Conservation (phyloP, 2,113 vertebrate genomes). For the Rafetus swinhoei region DNA sequence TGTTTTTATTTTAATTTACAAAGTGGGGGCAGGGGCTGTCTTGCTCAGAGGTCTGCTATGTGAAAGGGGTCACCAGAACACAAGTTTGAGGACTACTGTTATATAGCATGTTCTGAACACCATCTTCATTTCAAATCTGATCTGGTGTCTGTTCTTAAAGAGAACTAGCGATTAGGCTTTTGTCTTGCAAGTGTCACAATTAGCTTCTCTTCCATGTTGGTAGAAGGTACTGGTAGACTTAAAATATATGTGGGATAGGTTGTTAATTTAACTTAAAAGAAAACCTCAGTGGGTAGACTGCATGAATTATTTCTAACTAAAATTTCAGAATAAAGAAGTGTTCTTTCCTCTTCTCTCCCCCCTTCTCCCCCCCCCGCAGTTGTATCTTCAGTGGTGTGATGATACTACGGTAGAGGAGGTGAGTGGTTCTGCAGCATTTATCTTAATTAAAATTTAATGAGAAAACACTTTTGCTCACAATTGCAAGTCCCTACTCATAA, state of each 20-base stretch:
- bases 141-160: not conserved
- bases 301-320: slow-evolving; percentile 24
- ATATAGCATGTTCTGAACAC: not conserved
- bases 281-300: slow-evolving; percentile 47
- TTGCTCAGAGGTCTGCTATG: no score
- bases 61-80: no score
- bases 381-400: slow-evolving; percentile 98
- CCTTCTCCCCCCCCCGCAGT: slow-evolving; percentile 68
- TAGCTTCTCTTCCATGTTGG: not conserved
- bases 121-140: not conserved
- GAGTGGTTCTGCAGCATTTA: slow-evolving; percentile 88
- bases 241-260: slow-evolving; percentile 13
- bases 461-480: slow-evolving; percentile 89
- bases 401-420: slow-evolving; percentile 93
- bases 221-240: not conserved
- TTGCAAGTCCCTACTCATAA: slow-evolving; percentile 90
- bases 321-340: slow-evolving; percentile 71
- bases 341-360: slow-evolving; percentile 67
- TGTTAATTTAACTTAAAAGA: slow-evolving; percentile 32
- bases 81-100: no score
- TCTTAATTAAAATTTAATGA: slow-evolving; percentile 98
- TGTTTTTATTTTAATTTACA: no score
- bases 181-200: not conserved
- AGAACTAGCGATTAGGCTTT: not conserved
- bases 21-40: no score